Evolutionary conservation across 2,797 vertebrate species (phyloP).

Genomic region (Urophycis tenuis): DNA sequence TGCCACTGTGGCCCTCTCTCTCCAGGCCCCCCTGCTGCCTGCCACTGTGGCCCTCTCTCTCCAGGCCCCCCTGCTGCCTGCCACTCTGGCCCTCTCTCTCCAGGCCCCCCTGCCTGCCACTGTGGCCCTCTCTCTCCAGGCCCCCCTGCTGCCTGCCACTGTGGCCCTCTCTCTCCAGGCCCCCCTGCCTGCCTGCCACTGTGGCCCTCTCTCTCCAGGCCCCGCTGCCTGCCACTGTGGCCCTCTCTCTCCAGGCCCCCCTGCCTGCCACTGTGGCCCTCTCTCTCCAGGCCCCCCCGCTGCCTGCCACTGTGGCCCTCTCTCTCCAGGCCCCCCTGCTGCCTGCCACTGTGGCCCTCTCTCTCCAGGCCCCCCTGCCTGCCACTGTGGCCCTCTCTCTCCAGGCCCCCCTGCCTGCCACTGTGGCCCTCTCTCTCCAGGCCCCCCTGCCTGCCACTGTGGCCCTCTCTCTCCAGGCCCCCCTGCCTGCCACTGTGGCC

Average conservation of each 20-base stretch:
- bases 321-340: no score
- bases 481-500: constrained; percentile 13
- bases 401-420: no score
- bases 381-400: no score
- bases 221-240: constrained; percentile 30
- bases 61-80: constrained; percentile 42
- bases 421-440: no score
- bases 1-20: constrained; percentile 19
- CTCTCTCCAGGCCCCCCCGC: constrained; percentile 49
- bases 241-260: no score
- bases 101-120: no score
- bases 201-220: constrained; percentile 40
- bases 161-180: constrained; percentile 40
- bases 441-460: no score
- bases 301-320: constrained; percentile 10
- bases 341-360: constrained; percentile 13
- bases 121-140: constrained; percentile 37
- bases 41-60: constrained; percentile 22
- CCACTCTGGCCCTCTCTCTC: no score
- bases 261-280: constrained; percentile 8
- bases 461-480: constrained; percentile 47
- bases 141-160: constrained; percentile 28
- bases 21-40: constrained; percentile 43
- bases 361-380: constrained; percentile 44
- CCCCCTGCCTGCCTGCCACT: constrained; percentile 23